Percentiles rank a stretch among this genome's conserved stretches.
These are phyloP conservation scores for Corbicula japonica DNA, from an alignment of 2,888 invertebrate genomes.

Conservation along the genomic window DNA sequence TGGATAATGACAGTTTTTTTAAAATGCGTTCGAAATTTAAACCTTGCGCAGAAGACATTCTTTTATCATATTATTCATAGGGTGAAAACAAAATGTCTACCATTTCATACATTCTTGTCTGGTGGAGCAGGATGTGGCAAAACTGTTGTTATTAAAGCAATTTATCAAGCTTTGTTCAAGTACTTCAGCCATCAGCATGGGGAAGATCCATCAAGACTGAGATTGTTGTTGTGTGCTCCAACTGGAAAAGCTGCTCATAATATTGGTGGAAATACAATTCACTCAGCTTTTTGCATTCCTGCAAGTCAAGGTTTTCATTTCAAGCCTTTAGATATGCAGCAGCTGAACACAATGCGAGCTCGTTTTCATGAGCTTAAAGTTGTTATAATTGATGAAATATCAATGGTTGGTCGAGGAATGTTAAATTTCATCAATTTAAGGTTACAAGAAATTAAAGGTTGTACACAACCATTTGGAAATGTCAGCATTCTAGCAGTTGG, in stretches of 20 bases:
- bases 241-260: too few relatives aligned
- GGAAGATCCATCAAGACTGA: constrained; percentile 47
- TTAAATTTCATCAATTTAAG: not conserved
- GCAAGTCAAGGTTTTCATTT: not conserved
- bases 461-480: not conserved
- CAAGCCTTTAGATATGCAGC: not conserved
- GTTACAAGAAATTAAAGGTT: not conserved
- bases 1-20: not conserved
- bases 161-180: constrained; percentile 41
- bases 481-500: not conserved
- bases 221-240: too few relatives aligned
- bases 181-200: constrained; percentile 26
- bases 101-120: constrained; percentile 23
- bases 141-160: constrained; percentile 17
- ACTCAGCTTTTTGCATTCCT: not conserved
- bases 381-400: not conserved
- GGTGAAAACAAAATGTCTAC: constrained; percentile 3
- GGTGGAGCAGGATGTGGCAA: constrained; percentile 40
- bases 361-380: not conserved
- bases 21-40: constrained; percentile 30
- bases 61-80: constrained; percentile 27
- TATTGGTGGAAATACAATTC: too few relatives aligned
- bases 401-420: not conserved
- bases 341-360: not conserved
- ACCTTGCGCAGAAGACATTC: constrained; percentile 11